Conservation (phyloP, 1,140 invertebrate species). For the Pseudomyrmex pallidus region DNA sequence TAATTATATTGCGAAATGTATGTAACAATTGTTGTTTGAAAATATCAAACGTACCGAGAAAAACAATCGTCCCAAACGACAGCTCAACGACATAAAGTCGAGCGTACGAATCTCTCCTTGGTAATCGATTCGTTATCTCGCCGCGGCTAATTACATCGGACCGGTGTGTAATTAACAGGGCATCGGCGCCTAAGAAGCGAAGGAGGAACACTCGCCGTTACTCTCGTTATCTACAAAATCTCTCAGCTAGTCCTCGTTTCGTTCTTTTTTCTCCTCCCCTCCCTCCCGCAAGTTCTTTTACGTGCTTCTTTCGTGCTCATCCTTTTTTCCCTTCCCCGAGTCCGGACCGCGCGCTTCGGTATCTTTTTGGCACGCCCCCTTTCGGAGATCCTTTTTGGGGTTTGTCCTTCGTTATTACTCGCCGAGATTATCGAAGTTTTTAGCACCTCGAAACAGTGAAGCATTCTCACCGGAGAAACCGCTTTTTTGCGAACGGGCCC, state of each 20-base stretch:
- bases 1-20: too few relatives aligned
- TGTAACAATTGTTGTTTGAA: too few relatives aligned
- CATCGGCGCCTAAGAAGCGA: conserved; percentile 66
- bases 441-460: conserved; percentile 60
- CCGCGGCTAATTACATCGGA: conserved; percentile 75
- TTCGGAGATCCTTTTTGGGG: conserved; percentile 43
- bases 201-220: conserved; percentile 69
- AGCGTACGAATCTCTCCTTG: conserved; percentile 52
- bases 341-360: conserved; percentile 14
- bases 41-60: too few relatives aligned
- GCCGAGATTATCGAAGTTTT: conserved; percentile 69
- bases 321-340: conserved; percentile 25
- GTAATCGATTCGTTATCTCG: conserved; percentile 77
- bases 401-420: conserved; percentile 70
- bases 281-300: conserved; percentile 39
- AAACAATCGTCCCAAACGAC: too few relatives aligned
- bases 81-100: too few relatives aligned
- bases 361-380: conserved; percentile 56
- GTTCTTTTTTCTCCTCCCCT: too few relatives aligned
- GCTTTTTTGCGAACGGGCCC: conserved; percentile 20
- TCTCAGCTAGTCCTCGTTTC: conserved; percentile 47
- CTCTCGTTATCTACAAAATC: conserved; percentile 78
- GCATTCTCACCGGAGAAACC: neutral
- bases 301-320: conserved; percentile 57
- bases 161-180: conserved; percentile 74